Evolutionary conservation across 2,113 vertebrate species (phyloP).

Genomic region (Eonycteris spelaea): DNA sequence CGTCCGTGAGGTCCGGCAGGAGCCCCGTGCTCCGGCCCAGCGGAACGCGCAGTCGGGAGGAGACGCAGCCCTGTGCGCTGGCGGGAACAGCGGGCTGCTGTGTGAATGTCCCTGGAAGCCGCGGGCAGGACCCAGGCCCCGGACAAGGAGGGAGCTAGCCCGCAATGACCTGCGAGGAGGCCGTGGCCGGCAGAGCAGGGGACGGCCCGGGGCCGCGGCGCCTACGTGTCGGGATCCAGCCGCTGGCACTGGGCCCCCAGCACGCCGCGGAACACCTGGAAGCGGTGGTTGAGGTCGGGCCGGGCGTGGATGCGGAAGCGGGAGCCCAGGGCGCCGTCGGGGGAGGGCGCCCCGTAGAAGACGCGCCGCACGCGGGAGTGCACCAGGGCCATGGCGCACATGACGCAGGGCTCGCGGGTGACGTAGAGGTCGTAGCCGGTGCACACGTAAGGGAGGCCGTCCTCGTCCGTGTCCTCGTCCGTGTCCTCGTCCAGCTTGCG

Average conservation of each 20-base stretch:
- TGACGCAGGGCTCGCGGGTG: constrained; percentile 89
- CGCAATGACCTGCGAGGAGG: neutral
- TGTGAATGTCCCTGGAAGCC: no score
- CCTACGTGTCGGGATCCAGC: constrained; percentile 56
- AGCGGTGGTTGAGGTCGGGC: constrained; percentile 90
- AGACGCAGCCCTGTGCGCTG: neutral
- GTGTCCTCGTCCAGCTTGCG: neutral
- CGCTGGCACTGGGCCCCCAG: constrained; percentile 81
- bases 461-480: neutral
- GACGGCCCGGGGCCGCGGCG: accelerated
- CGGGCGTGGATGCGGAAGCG: constrained; percentile 86
- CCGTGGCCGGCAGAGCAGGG: neutral
- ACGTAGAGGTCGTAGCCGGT: constrained; percentile 91
- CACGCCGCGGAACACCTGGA: constrained; percentile 88
- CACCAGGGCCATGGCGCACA: constrained; percentile 93
- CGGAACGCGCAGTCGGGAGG: neutral
- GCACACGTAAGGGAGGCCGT: constrained; percentile 87
- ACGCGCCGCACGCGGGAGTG: constrained; percentile 89
- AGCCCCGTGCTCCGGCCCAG: neutral
- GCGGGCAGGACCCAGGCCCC: no score
- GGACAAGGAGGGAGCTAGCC: accelerated
- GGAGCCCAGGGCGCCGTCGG: constrained; percentile 87
- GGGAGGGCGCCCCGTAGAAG: constrained; percentile 85
- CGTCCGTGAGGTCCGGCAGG: accelerated
- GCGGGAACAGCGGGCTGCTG: neutral